A percentile compares a stretch with the other conserved stretches of the same genome.
phyloP scores from a whole-genome alignment of 2,888 invertebrate species.

The Tuta absoluta region DNA sequence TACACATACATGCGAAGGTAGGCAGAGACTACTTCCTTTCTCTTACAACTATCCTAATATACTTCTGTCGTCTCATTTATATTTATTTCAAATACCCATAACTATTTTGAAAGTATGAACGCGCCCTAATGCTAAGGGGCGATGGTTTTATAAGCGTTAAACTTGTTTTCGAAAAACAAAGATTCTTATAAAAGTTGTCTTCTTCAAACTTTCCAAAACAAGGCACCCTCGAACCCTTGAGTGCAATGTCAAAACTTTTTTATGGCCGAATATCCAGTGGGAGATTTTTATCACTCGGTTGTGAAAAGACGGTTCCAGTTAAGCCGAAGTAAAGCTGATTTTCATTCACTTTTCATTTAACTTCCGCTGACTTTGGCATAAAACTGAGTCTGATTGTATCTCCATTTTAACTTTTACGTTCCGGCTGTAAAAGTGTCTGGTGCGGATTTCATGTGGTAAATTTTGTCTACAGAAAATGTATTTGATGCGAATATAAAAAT shows the following conservation, averaged over 20 bases:
- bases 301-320: constrained; percentile 9
- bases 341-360: constrained; percentile 22
- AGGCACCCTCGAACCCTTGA: background rate
- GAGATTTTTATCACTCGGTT: constrained; percentile 11
- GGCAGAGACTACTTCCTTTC: too few species aligned
- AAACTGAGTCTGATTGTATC: constrained; percentile 10
- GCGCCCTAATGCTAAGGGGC: background rate
- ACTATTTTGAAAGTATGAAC: background rate
- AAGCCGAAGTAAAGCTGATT: constrained; percentile 13
- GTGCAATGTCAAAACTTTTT: constrained; percentile 13
- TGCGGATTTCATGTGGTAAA: background rate
- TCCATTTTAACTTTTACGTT: constrained; percentile 6
- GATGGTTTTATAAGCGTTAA: background rate
- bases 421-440: background rate
- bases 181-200: constrained; percentile 7
- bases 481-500: background rate
- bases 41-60: too few species aligned
- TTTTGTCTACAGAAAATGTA: background rate
- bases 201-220: constrained; percentile 3
- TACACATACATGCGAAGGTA: too few species aligned
- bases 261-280: constrained; percentile 6
- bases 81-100: too few species aligned
- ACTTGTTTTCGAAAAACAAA: constrained; percentile 10
- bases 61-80: too few species aligned
- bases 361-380: background rate